Evolutionary conservation across 2,888 invertebrate species (phyloP), one percentile per base, ranked within the genome.

Genomic region (Cybosia mesomella): DNA sequence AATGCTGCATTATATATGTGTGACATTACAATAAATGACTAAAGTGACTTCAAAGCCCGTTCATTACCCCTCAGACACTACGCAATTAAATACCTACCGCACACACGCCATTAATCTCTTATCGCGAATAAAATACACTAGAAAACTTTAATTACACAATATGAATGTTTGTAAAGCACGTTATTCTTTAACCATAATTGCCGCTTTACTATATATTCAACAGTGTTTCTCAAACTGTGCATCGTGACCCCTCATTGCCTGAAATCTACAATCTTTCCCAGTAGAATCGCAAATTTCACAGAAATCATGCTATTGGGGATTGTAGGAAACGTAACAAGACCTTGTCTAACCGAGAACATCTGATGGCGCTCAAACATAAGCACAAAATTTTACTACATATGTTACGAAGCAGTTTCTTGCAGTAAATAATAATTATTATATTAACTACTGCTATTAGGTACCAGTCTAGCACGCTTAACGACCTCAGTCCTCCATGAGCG

Each of bases 161-260:
- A 61, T 2, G 22, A 68, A 71, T 57, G 49, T 63, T 71, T 68
- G 39, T 69, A 60, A 69, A 72, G 66, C 22, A 67, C 68, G 15
- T 72, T 70, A 70, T 73, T 67, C 64, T 71, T 8, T 39, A 2
- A n/a, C 54, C 58, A 18, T 81, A 79, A 80, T 77, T 75, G 60
- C 64, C 28, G 28, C 7, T 57, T 32, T 49, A 61, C 49, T 21
- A 13, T 34, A 34, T 34, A 18, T 34, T 11, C n/a, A 9, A 22
- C 18, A 15, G 34, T 54, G 62, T 32, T 63, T 15, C 22, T 36
- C 54, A 54, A 63, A 54, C 36, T 32, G 7, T 43, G 5, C 43
- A 10, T 28, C 43, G 24, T 22, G 18, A 49, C 1, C 1, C 3
- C n/a, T 62, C 28, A 57, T 21, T 1, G 13, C 43, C n/a, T 53